Evolutionary conservation across 2,113 vertebrate genomes (phyloP), one percentile per base, ranked within the genome.

Genomic region (Nycticryphes semicollaris): DNA sequence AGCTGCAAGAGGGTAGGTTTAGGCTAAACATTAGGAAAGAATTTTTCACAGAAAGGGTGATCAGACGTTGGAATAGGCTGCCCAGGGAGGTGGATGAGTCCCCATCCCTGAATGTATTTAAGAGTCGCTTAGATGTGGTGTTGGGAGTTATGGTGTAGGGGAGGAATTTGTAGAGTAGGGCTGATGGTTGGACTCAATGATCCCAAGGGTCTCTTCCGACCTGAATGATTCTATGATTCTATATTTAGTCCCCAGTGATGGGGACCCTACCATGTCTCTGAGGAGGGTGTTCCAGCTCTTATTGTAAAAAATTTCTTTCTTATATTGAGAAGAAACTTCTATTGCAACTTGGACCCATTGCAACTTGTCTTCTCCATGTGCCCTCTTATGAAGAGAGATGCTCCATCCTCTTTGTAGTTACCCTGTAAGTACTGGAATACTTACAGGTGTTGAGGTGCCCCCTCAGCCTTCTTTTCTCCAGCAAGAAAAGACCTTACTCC

Each of bases 201-300:
- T 39, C 39, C 39, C 39, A 39, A 39, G 12, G 39, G 39, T 39
- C 39, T 39, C 39, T 39, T 39, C 39, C 39, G 12, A 39, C 39
- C 39, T 39, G 39, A 39, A 39, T 39, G 39, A 39, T 39, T 39
- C 39, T 39, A 39, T 39, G 39, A 39, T 12, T 39, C 39, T 10
- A 27, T 19, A 14, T 5, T 48, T n/a, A 66, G 66, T 7, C 10
- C 60, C 3, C 4, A 3, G 33, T 0, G 1, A 21, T n/a, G 21
- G 50, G 41, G 16, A 48, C 6, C n/a, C 59, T 41, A 47, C 22
- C 25, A 15, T 20, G 4, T 37, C 48, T 9, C 41, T 57, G 19
- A 17, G 13, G 20, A 75, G 4, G 6, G 17, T 76, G 19, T 63
- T 78, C 27, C 57, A 35, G 27, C 30, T 50, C 24, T 59, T 50